A percentile compares a stretch with the other conserved stretches of the same genome.
Conservation (phyloP, 2,797 vertebrate species). For the Pteronotus mesoamericanus region DNA sequence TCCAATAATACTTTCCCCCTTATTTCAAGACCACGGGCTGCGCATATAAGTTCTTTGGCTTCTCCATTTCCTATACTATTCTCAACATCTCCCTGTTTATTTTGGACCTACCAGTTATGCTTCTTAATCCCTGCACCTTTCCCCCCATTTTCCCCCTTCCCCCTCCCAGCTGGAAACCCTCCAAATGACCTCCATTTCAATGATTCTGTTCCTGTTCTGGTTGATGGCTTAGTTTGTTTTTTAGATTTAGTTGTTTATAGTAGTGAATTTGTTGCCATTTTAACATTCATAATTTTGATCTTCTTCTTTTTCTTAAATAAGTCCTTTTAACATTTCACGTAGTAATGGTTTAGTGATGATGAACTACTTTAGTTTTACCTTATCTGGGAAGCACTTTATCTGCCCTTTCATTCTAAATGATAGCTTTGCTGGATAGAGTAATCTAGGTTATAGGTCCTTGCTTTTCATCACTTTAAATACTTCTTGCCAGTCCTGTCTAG, state of each 20-base stretch:
- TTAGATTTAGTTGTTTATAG: neutral
- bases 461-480: neutral
- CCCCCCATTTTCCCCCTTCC: neutral
- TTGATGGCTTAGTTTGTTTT: neutral
- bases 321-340: neutral
- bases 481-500: neutral
- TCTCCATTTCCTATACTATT: neutral
- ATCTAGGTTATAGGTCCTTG: neutral
- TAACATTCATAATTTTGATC: neutral
- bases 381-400: neutral
- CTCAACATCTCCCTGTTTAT: neutral
- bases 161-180: neutral
- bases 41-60: neutral
- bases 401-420: neutral
- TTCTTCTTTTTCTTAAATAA: neutral
- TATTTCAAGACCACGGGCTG: neutral
- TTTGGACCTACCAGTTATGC: neutral
- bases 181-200: neutral
- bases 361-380: neutral
- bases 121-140: neutral
- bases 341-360: neutral
- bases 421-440: neutral
- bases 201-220: neutral
- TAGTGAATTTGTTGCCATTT: neutral
- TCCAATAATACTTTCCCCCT: neutral